phyloP scores from a whole-genome alignment of 2,888 invertebrate genomes.

The Augochlorella aurata region DNA sequence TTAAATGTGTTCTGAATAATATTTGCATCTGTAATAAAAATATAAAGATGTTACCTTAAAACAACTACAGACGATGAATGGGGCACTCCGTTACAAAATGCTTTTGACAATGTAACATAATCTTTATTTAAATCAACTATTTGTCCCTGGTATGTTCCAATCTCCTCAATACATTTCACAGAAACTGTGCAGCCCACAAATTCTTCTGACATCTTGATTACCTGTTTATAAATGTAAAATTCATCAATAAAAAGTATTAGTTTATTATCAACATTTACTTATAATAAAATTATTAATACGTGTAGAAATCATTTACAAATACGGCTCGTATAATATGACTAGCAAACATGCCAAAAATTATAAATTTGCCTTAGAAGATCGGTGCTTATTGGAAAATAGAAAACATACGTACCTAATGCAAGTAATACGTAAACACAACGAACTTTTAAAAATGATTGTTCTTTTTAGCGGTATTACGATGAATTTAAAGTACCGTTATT shows the following conservation, averaged over 20 bases:
- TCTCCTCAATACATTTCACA: slow-evolving; percentile 89
- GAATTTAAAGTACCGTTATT: slow-evolving; percentile 10
- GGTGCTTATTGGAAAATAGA: neutral
- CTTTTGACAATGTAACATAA: slow-evolving; percentile 89
- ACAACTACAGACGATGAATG: slow-evolving; percentile 85
- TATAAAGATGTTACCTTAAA: slow-evolving; percentile 83
- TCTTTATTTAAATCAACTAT: slow-evolving; percentile 89
- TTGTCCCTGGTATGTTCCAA: slow-evolving; percentile 91
- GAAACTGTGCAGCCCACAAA: slow-evolving; percentile 90
- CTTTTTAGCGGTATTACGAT: neutral
- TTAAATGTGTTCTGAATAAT: neutral
- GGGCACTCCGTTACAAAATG: slow-evolving; percentile 91
- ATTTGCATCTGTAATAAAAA: neutral
- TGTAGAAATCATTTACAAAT: neutral
- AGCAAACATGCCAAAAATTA: neutral
- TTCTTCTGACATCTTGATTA: slow-evolving; percentile 76
- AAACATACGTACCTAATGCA: slow-evolving; percentile 41
- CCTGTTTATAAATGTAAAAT: slow-evolving; percentile 2
- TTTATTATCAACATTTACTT: neutral
- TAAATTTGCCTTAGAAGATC: neutral
- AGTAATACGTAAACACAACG: slow-evolving; percentile 20
- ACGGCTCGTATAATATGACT: neutral
- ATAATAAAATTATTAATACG: neutral
- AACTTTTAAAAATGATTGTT: slow-evolving; percentile 5
- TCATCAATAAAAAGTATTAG: slow-evolving; percentile 16